Percentiles rank a stretch among this genome's conserved stretches.
These are phyloP conservation scores for Patella depressa DNA, from an alignment of 2,888 invertebrate species.

Conservation along the genomic window DNA sequence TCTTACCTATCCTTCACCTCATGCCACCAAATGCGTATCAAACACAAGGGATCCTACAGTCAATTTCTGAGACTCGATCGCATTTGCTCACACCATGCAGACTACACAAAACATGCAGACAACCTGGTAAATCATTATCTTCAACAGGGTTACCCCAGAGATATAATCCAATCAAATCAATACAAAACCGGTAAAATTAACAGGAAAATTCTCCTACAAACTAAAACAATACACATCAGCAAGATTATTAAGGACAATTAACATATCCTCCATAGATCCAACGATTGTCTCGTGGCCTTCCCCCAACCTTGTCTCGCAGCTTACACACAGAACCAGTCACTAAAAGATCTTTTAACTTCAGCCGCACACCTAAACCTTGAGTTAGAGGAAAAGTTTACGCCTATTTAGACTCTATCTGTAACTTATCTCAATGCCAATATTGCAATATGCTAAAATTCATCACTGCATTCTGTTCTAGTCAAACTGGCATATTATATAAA, in stretches of 20 bases:
- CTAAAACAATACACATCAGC: neutral
- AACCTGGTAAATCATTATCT: too few species aligned
- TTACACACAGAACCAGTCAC: neutral
- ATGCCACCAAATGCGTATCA: neutral
- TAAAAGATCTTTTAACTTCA: neutral
- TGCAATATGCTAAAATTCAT: neutral
- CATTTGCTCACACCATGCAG: too few species aligned
- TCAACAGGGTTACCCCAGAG: too few species aligned
- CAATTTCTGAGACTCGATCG: too few species aligned
- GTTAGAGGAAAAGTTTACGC: neutral
- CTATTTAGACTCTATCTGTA: neutral
- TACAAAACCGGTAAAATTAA: too few species aligned
- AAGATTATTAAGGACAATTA: neutral
- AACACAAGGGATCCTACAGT: neutral
- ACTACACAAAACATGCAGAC: too few species aligned
- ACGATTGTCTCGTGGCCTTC: neutral
- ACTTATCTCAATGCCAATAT: neutral
- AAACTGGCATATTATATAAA: neutral
- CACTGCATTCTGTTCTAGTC: too few species aligned
- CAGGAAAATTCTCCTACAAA: too few species aligned
- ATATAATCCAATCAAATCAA: too few species aligned
- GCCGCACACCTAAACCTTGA: neutral
- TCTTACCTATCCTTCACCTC: neutral
- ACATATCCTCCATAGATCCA: neutral
- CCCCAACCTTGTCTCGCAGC: neutral